phyloP scores from a whole-genome alignment of 1,140 invertebrate species.

The Trinorchestia longiramus region DNA sequence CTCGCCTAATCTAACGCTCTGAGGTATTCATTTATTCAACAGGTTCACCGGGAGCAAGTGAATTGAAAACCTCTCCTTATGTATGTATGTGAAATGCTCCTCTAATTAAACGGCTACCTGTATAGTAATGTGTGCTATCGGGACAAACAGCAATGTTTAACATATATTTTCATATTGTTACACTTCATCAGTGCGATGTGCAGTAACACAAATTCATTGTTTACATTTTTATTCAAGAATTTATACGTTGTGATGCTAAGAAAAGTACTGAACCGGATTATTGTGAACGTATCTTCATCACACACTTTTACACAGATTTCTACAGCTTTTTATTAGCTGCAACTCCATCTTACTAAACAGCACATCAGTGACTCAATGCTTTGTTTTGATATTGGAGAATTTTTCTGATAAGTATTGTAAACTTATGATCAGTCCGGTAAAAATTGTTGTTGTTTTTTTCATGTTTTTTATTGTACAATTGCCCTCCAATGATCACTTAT shows the following conservation, averaged over 20 bases:
- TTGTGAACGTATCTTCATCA: background rate
- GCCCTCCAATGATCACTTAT: background rate
- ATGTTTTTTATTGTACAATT: background rate
- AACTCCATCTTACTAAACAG: background rate
- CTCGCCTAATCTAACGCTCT: background rate
- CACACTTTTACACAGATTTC: background rate
- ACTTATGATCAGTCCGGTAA: background rate
- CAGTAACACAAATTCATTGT: background rate
- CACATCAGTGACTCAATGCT: background rate
- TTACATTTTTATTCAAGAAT: background rate
- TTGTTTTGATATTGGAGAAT: background rate
- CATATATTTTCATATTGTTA: background rate
- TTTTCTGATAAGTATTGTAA: background rate
- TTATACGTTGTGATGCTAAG: background rate
- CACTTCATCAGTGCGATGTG: background rate
- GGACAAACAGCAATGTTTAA: background rate
- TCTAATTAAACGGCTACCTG: background rate
- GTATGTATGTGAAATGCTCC: background rate
- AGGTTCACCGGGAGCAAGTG: background rate
- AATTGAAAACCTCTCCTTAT: background rate
- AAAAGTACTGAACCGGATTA: too few species aligned
- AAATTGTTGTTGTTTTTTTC: background rate
- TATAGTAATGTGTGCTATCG: background rate
- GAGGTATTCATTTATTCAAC: background rate
- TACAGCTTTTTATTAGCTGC: background rate